Conservation (phyloP, 2,113 vertebrate genomes). For the Pavo muticus region DNA sequence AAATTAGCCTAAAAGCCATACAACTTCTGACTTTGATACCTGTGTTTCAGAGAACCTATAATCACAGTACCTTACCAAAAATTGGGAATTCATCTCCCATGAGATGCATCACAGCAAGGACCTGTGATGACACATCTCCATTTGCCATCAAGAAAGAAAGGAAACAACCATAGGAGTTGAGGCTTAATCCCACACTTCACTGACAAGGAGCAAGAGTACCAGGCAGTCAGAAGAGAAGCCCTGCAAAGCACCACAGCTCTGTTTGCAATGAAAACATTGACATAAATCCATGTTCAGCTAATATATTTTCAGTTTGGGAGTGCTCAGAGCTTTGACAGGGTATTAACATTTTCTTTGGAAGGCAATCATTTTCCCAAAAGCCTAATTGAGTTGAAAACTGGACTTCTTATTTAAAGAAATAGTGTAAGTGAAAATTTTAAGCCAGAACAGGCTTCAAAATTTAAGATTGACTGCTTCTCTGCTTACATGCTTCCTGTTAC, state of each 20-base stretch:
- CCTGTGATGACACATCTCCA: neutral
- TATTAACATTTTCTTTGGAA: conserved; percentile 72
- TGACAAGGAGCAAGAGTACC: neutral
- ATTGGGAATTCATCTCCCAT: neutral
- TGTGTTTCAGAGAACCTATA: neutral
- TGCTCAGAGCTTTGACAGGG: conserved; percentile 50
- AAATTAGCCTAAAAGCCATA: neutral
- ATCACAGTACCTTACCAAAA: neutral
- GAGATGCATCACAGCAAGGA: neutral
- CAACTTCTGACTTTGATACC: neutral
- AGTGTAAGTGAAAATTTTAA: conserved; percentile 25
- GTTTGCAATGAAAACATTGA: conserved; percentile 52
- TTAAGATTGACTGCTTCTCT: conserved; percentile 9
- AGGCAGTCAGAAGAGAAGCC: conserved; percentile 8
- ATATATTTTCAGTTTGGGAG: conserved; percentile 65
- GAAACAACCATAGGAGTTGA: neutral
- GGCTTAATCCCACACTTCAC: neutral
- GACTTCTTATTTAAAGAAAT: conserved; percentile 35
- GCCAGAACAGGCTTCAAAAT: conserved; percentile 23
- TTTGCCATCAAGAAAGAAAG: neutral
- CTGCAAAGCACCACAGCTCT: neutral
- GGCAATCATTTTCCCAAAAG: conserved; percentile 60
- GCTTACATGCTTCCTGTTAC: conserved; percentile 3
- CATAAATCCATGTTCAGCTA: conserved; percentile 59
- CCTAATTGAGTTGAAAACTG: conserved; percentile 55